Evolutionary conservation across 2,888 invertebrate genomes (phyloP).

Genomic region (Eupsilia transversa): DNA sequence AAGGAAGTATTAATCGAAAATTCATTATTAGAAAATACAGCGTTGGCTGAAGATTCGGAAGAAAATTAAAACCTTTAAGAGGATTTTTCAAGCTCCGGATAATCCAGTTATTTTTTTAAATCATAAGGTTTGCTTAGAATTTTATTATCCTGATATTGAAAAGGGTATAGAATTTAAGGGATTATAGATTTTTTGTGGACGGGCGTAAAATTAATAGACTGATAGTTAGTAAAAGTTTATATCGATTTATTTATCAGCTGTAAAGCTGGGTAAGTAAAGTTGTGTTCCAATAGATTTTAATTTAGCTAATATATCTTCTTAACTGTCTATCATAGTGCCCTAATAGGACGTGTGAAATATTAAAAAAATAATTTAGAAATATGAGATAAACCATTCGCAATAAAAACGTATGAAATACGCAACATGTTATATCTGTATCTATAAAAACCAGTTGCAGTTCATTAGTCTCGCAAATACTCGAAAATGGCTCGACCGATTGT

Average conservation of each 20-base stretch:
- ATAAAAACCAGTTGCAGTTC: too few relatives aligned
- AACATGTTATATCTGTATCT: too few relatives aligned
- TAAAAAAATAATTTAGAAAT: not conserved
- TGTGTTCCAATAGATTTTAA: not conserved
- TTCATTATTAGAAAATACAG: conserved; percentile 70
- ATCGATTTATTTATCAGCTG: not conserved
- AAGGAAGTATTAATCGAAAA: conserved; percentile 62
- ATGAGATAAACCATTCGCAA: not conserved
- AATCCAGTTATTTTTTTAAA: conserved; percentile 75
- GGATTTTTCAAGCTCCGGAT: conserved; percentile 74
- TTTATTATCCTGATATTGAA: conserved; percentile 65
- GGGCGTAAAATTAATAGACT: conserved; percentile 39
- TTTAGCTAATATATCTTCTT: not conserved
- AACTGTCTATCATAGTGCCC: not conserved
- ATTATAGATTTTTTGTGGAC: conserved; percentile 44
- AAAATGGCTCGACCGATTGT: too few relatives aligned
- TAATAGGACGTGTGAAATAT: not conserved
- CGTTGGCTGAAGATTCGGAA: conserved; percentile 63
- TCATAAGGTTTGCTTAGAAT: conserved; percentile 70
- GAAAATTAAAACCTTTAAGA: conserved; percentile 77
- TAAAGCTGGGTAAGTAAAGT: not conserved
- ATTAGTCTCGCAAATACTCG: too few relatives aligned
- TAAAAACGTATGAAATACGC: not conserved
- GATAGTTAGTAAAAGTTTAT: conserved; percentile 11
- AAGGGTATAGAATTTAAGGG: conserved; percentile 56